Base-by-base conservation (phyloP, 1,140 invertebrate species). In the Drosophila lowei region DNA sequence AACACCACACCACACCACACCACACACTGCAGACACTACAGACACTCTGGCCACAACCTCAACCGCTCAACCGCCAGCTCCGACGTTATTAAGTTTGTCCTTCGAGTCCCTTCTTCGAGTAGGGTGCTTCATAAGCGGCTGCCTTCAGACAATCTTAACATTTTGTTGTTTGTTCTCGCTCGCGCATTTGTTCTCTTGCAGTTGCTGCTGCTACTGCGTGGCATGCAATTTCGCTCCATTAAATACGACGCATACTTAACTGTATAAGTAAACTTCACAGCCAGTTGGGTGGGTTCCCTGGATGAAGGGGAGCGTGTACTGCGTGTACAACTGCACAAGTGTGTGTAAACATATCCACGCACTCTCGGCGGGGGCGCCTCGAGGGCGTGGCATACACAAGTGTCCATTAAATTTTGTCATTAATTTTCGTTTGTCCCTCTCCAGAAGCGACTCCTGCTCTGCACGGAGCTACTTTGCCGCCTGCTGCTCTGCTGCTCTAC, bases 321-420 rank as follows among this genome's bases (percentile, higher is more conserved):
- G 23, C 23, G 23, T 25, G 23, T 25, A 25, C 23, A 25, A 61
- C 63, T 68, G 70, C 72, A 80, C 60, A 65, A 85, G 80, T 73
- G 55, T 84, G 63, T 80, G 80, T 84, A 77, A 86, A 73, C 72
- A 80, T 43, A 68, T 61, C 57, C 49, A 65, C 54, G 46, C 70
- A 73, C 58, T 50, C 48, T 44, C 52, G 56, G 42, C 47, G 34
- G 30, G 25, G 7, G 11, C 13, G 15, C 8, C 30, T 3, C 30
- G 46, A 21, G 72, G 71, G 71, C 55, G 56, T 67, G 72, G 63
- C 44, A 56, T 50, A 59, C 62, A 63, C 61, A 86, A 84, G 80
- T 86, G 80, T 79, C 77, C 80, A 86, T 84, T 84, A 86, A 84
- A 85, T 80, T 73, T 77, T 68, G 64, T 77, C 77, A 80, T 86